These are phyloP conservation scores for Nowickia ferox DNA, from an alignment of 2,888 invertebrate species.

Conservation along the genomic window DNA sequence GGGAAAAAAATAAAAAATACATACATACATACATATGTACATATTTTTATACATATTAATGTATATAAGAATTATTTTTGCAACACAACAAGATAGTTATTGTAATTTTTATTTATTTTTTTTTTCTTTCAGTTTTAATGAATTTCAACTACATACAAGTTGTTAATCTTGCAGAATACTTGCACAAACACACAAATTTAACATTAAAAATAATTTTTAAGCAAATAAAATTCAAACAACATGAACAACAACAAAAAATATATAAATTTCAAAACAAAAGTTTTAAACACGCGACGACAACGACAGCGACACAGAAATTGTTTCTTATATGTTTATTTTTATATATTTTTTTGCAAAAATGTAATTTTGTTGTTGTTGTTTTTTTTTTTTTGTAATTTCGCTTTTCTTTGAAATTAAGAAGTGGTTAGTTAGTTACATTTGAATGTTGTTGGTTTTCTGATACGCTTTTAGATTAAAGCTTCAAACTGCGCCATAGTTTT, in stretches of 20 bases:
- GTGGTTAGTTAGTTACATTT: constrained; percentile 33
- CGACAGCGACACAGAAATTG: constrained; percentile 46
- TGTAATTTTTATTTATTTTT: constrained; percentile 2
- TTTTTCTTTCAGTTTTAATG: constrained; percentile 11
- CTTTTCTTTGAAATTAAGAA: constrained; percentile 63
- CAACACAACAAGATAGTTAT: constrained; percentile 11
- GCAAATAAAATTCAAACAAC: constrained; percentile 43
- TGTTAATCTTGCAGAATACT: constrained; percentile 53
- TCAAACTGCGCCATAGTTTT: constrained; percentile 43
- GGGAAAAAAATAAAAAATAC: not conserved
- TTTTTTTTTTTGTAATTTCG: constrained; percentile 17
- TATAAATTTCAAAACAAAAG: constrained; percentile 62
- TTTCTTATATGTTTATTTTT: constrained; percentile 6
- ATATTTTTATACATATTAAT: constrained; percentile 4
- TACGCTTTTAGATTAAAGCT: constrained; percentile 47
- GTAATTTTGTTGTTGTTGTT: constrained; percentile 18
- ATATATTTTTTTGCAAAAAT: constrained; percentile 26
- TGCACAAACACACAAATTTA: constrained; percentile 21
- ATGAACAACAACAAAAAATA: not conserved
- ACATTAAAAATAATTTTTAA: constrained; percentile 13
- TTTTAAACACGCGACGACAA: constrained; percentile 65
- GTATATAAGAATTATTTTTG: constrained; percentile 42
- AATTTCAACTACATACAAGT: constrained; percentile 46
- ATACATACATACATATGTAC: not conserved
- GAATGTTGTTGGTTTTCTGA: constrained; percentile 33